phyloP scores from a whole-genome alignment of 1,140 invertebrate genomes.

The Berghia stephanieae region DNA sequence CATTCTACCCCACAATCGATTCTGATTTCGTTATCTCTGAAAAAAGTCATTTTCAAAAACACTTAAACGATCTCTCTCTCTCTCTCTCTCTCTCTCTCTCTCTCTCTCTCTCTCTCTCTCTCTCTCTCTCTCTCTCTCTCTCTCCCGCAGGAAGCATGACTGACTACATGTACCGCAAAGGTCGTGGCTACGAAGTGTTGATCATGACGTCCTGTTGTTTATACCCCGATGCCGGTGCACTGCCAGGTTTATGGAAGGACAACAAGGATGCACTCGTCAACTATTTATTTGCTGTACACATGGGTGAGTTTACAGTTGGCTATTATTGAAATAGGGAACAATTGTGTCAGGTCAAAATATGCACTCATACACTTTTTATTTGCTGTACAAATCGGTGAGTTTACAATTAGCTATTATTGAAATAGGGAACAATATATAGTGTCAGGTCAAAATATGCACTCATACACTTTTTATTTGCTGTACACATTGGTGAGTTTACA shows the following conservation, averaged over 20 bases:
- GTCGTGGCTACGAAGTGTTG: slow-evolving; percentile 97
- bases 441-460: slow-evolving; percentile 84
- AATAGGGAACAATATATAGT: no score
- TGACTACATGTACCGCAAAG: slow-evolving; percentile 97
- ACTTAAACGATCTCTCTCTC: no score
- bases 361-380: no score
- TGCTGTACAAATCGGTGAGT: no score
- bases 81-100: not conserved
- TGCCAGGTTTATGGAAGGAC: slow-evolving; percentile 91
- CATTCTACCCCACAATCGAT: no score
- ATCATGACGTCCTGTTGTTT: slow-evolving; percentile 98
- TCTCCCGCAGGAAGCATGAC: slow-evolving; percentile 82
- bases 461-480: slow-evolving; percentile 76
- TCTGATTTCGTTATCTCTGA: not conserved
- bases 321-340: not conserved
- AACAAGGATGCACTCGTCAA: slow-evolving; percentile 81
- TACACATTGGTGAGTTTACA: slow-evolving; percentile 62
- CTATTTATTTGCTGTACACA: slow-evolving; percentile 78
- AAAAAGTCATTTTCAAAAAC: not conserved
- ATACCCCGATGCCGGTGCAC: slow-evolving; percentile 83
- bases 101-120: not conserved
- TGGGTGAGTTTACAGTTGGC: slow-evolving; percentile 42
- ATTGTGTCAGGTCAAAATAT: not conserved
- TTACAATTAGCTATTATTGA: no score
- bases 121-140: not conserved